Percentiles rank a stretch among this genome's conserved stretches.
phyloP scores from a whole-genome alignment of 1,140 invertebrate genomes.

The Euborellia annulipes region DNA sequence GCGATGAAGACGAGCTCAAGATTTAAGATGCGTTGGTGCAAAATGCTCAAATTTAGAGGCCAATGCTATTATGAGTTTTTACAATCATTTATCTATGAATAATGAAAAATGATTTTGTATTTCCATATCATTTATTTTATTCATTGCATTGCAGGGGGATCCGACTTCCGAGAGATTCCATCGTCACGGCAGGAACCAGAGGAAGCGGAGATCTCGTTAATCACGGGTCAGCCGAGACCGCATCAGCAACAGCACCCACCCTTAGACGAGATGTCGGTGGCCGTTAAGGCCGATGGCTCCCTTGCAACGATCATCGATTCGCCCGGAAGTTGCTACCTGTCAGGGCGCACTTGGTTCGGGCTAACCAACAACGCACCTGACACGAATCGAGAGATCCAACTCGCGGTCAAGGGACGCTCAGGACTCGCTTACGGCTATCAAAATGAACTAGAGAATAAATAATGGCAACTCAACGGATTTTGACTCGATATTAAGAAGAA shows the following conservation, averaged over 20 bases:
- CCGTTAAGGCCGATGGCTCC: not conserved
- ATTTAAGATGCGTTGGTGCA: too few relatives aligned
- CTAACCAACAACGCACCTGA: constrained; percentile 53
- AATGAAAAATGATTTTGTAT: too few relatives aligned
- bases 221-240: constrained; percentile 45
- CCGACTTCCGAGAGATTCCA: constrained; percentile 23
- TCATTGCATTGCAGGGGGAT: too few relatives aligned
- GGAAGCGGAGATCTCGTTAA: constrained; percentile 49
- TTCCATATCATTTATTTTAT: too few relatives aligned
- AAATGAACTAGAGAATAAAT: constrained; percentile 24
- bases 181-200: constrained; percentile 32
- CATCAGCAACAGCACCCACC: too few relatives aligned
- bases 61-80: too few relatives aligned
- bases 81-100: too few relatives aligned
- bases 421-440: constrained; percentile 40
- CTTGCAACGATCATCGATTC: not conserved
- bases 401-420: constrained; percentile 40
- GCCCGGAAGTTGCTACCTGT: constrained; percentile 31
- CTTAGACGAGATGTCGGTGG: not conserved
- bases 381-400: constrained; percentile 39
- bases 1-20: too few relatives aligned
- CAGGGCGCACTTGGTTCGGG: constrained; percentile 52
- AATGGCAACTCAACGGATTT: too few relatives aligned
- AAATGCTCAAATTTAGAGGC: too few relatives aligned
- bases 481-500: too few relatives aligned